Conservation (phyloP, 2,888 invertebrate genomes). For the Aphrophora alni region DNA sequence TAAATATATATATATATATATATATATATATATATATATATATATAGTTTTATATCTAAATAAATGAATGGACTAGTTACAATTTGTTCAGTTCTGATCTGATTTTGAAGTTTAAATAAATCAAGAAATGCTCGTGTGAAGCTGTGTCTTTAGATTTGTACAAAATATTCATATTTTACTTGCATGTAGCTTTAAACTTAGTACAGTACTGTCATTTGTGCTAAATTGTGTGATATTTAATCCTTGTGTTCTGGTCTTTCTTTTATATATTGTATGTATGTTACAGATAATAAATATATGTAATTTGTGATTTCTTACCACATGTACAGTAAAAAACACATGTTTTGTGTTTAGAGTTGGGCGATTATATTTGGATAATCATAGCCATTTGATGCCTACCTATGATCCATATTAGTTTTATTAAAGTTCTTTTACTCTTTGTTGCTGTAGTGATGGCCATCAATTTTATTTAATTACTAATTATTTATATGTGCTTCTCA, state of each 20-base stretch:
- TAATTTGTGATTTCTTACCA: slow-evolving; percentile 5
- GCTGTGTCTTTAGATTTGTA: slow-evolving; percentile 34
- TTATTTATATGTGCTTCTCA: background rate
- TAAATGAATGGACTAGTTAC: too few relatives aligned
- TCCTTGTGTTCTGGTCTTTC: slow-evolving; percentile 33
- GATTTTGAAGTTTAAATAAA: slow-evolving; percentile 21
- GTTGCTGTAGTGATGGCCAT: background rate
- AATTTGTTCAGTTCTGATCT: background rate
- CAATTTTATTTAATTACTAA: background rate
- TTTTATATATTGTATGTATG: background rate
- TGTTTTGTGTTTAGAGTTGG: slow-evolving; percentile 19
- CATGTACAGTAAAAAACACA: background rate
- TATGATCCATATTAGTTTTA: slow-evolving; percentile 12
- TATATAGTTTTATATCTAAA: too few relatives aligned
- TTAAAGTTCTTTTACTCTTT: background rate
- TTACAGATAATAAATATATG: background rate
- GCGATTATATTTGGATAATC: slow-evolving; percentile 25
- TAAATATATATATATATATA: too few relatives aligned
- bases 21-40: too few relatives aligned
- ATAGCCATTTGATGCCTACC: slow-evolving; percentile 36
- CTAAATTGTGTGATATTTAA: slow-evolving; percentile 34
- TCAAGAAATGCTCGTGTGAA: slow-evolving; percentile 35
- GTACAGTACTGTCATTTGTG: slow-evolving; percentile 32
- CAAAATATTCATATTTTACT: slow-evolving; percentile 29
- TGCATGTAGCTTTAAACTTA: slow-evolving; percentile 27